Percentiles rank a stretch among this genome's conserved stretches.
Evolutionary conservation across 1,140 invertebrate species (phyloP).

Genomic region (Aplysia californica): DNA sequence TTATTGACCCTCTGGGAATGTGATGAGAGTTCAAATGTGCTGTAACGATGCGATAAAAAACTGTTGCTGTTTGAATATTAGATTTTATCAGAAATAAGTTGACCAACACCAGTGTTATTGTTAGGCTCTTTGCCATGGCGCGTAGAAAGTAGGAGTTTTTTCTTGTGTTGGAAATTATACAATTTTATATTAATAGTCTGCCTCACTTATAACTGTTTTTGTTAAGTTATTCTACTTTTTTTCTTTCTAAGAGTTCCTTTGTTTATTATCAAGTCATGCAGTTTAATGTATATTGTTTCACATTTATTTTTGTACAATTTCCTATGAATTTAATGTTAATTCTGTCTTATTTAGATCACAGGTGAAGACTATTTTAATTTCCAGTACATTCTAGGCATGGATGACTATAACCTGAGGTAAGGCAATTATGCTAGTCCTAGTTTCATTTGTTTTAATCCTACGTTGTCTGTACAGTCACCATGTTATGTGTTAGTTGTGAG

Average conservation of each 20-base stretch:
- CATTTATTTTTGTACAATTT: background rate
- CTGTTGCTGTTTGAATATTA: background rate
- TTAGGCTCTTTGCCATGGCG: no score
- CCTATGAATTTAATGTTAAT: background rate
- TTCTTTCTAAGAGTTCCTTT: background rate
- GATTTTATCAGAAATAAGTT: no score
- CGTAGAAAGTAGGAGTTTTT: no score
- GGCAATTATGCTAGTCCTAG: background rate
- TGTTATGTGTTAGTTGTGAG: no score
- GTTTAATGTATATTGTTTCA: background rate
- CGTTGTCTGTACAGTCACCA: no score
- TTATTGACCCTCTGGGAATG: no score
- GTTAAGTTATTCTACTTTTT: no score
- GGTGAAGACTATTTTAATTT: background rate
- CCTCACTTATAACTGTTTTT: background rate
- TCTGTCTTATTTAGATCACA: background rate
- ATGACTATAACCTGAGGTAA: slow-evolving; percentile 16
- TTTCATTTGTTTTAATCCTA: no score
- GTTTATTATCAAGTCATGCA: background rate
- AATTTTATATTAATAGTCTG: background rate
- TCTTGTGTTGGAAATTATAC: no score
- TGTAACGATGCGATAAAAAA: background rate
- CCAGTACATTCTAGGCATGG: slow-evolving; percentile 17
- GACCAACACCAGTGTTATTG: no score
- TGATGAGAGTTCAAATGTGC: background rate